Conservation (phyloP, 2,113 vertebrate genomes). For the Neogobius melanostomus region DNA sequence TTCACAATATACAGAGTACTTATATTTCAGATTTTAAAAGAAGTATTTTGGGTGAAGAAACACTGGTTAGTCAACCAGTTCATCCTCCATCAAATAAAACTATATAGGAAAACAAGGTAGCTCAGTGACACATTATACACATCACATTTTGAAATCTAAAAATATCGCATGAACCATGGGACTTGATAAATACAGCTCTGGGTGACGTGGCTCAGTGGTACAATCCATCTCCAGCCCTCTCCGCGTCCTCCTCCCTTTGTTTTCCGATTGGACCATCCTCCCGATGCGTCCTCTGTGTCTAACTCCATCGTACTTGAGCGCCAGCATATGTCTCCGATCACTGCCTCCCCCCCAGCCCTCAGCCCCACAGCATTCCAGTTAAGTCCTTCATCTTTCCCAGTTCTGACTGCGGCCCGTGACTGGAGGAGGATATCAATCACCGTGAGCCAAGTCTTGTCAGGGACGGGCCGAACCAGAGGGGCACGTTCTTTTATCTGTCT, state of each 20-base stretch:
- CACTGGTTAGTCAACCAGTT: too few relatives aligned
- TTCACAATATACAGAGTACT: too few relatives aligned
- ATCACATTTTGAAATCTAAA: conserved; percentile 86
- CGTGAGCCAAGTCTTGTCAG: conserved; percentile 91
- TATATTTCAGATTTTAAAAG: too few relatives aligned
- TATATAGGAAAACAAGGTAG: background rate
- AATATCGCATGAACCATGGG: conserved; percentile 87
- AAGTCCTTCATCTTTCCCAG: conserved; percentile 90
- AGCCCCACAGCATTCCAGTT: conserved; percentile 77
- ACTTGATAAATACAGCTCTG: conserved; percentile 86
- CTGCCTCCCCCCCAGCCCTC: conserved; percentile 79
- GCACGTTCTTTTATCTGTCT: conserved; percentile 63
- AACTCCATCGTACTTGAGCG: conserved; percentile 87
- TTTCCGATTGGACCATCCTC: conserved; percentile 71
- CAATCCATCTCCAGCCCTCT: conserved; percentile 89
- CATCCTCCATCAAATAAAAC: background rate
- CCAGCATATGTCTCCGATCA: conserved; percentile 99
- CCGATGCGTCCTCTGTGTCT: conserved; percentile 92
- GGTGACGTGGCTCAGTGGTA: conserved; percentile 85
- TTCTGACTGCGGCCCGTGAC: conserved; percentile 88
- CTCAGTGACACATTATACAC: background rate
- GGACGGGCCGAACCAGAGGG: conserved; percentile 81
- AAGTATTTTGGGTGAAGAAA: too few relatives aligned
- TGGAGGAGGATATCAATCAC: conserved; percentile 98
- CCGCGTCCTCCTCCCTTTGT: conserved; percentile 53